Percentiles rank a stretch among this genome's conserved stretches.
Conservation (phyloP, 2,113 vertebrate species). For the Cryptotis parvus region DNA sequence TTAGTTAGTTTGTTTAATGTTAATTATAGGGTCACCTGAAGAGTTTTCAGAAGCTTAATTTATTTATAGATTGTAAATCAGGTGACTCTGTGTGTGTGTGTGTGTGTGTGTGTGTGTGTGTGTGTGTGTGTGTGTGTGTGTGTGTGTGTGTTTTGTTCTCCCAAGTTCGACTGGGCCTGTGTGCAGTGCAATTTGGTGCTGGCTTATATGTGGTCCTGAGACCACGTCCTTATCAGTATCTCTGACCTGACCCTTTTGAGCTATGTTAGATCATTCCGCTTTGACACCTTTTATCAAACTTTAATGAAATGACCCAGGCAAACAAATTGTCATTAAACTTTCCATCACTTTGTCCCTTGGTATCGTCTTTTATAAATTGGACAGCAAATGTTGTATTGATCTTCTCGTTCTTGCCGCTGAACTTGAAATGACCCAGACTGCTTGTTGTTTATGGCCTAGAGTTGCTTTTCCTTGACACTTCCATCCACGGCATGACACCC, state of each 20-base stretch:
- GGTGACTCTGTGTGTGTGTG: conserved; percentile 14
- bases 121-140: conserved; percentile 54
- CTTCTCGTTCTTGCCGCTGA: conserved; percentile 93
- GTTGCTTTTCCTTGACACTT: conserved; percentile 92
- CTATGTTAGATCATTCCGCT: conserved; percentile 90
- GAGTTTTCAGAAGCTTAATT: conserved; percentile 63
- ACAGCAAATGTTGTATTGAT: conserved; percentile 97
- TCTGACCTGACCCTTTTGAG: conserved; percentile 89
- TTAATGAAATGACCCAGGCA: conserved; percentile 93
- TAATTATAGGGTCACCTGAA: conserved; percentile 68
- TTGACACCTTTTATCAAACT: conserved; percentile 97
- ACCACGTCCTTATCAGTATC: conserved; percentile 83
- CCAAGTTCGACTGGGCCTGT: conserved; percentile 75
- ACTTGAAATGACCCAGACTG: conserved; percentile 95
- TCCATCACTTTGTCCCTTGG: conserved; percentile 93
- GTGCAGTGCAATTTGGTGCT: conserved; percentile 55
- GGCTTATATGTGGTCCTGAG: conserved; percentile 71
- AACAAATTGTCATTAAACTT: conserved; percentile 97
- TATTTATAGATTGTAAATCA: conserved; percentile 61
- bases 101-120: conserved; percentile 2
- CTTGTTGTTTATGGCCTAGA: conserved; percentile 93
- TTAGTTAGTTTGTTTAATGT: conserved; percentile 65
- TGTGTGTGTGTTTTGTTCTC: conserved; percentile 56
- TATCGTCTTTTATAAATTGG: conserved; percentile 98
- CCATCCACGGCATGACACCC: conserved; percentile 89